phyloP scores from a whole-genome alignment of 1,140 invertebrate genomes.

The Drosophila mayri region DNA sequence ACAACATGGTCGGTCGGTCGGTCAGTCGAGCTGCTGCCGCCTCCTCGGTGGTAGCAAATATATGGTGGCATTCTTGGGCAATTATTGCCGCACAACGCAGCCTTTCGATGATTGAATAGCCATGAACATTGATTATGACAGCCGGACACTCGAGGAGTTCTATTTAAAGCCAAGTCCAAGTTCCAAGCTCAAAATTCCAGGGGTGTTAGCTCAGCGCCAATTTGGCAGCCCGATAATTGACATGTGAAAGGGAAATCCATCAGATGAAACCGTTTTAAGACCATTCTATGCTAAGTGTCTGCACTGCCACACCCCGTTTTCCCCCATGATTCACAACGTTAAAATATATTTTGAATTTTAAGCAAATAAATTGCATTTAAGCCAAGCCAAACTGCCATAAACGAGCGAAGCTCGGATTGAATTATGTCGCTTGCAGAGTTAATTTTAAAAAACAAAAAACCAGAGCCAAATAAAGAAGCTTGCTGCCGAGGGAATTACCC shows the following conservation, averaged over 20 bases:
- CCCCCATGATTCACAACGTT: conserved; percentile 31
- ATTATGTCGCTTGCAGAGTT: conserved; percentile 76
- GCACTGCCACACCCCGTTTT: conserved; percentile 31
- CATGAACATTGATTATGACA: conserved; percentile 74
- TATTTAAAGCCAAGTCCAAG: conserved; percentile 51
- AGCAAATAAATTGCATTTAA: conserved; percentile 72
- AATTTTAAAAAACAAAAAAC: conserved; percentile 54
- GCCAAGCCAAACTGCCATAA: conserved; percentile 66
- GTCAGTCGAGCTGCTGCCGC: conserved; percentile 20
- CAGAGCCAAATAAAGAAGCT: conserved; percentile 73
- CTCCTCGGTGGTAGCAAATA: conserved; percentile 12
- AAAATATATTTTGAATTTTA: conserved; percentile 30
- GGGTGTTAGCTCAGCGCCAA: conserved; percentile 51
- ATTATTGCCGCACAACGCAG: conserved; percentile 74
- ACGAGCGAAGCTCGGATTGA: conserved; percentile 43
- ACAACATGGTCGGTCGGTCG: conserved; percentile 57
- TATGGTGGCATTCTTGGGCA: conserved; percentile 67
- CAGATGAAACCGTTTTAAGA: conserved; percentile 23
- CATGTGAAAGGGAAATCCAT: conserved; percentile 50
- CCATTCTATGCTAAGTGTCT: conserved; percentile 47
- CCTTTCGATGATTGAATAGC: conserved; percentile 72
- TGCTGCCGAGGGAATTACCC: conserved; percentile 64
- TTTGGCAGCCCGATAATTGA: conserved; percentile 38
- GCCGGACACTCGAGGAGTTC: conserved; percentile 70
- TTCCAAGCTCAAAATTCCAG: conserved; percentile 35